Conservation (phyloP, 2,888 invertebrate species). For the Lasius fuliginosus region DNA sequence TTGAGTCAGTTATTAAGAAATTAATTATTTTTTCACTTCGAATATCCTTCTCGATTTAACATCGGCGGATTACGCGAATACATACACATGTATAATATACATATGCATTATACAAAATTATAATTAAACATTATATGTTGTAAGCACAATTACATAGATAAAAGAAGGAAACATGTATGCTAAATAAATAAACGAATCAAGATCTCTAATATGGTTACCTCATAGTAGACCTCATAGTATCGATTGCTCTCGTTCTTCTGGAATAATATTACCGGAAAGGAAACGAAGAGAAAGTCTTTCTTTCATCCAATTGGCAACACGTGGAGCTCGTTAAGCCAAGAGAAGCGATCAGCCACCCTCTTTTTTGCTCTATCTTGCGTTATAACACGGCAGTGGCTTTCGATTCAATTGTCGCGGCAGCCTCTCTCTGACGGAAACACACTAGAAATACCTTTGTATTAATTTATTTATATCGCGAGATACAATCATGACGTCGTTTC, state of each 20-base stretch:
- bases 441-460: background rate
- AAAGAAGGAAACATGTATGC: background rate
- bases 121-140: background rate
- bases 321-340: slow-evolving; percentile 69
- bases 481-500: background rate
- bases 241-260: slow-evolving; percentile 11
- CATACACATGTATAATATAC: background rate
- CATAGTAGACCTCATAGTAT: slow-evolving; percentile 14
- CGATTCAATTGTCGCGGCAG: background rate
- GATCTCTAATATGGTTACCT: background rate
- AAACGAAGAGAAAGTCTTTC: slow-evolving; percentile 35
- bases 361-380: background rate
- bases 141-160: background rate
- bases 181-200: slow-evolving; percentile 10
- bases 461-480: slow-evolving; percentile 47
- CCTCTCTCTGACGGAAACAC: background rate
- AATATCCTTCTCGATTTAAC: background rate
- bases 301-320: slow-evolving; percentile 64
- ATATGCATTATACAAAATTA: background rate
- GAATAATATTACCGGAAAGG: slow-evolving; percentile 45
- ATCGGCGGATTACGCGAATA: background rate
- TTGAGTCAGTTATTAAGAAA: background rate
- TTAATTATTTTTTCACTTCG: slow-evolving; percentile 12
- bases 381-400: slow-evolving; percentile 58
- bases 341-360: slow-evolving; percentile 30